Evolutionary conservation across 2,888 invertebrate genomes (phyloP), one percentile per base, ranked within the genome.

Genomic region (Aphodius granarius): DNA sequence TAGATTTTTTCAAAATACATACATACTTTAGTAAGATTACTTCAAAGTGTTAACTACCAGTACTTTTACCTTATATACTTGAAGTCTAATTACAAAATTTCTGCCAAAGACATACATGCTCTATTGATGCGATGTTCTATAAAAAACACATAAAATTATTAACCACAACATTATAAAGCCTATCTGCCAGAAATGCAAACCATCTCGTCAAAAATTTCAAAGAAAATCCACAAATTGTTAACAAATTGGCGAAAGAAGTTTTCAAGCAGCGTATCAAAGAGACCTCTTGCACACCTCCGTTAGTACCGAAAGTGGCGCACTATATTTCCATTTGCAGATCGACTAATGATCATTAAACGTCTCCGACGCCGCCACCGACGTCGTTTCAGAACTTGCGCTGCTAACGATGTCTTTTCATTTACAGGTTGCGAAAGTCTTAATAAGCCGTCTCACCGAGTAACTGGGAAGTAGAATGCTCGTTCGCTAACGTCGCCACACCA

Each of bases 401-500:
- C 68, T 68, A 68, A 68, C 68, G 68, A 68, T 68, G 68, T 68
- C 68, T 68, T 43, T 68, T 68, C 68, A 68, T 68, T 68, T 68
- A 22, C 68, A 68, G 68, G 68, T 68, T 22, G 68, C 68, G 68
- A 22, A 68, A 68, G 68, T 68, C 68, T 68, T 68, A 68, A 68
- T 68, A 20, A n/a, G 68, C 68, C 22, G 21, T 68, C 68, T 21
- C 22, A 19, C n/a, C 68, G 68, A n/a, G 21, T 22, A 68, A 21
- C 68, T 68, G 68, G 21, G 20, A 43, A 22, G 68, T 66, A 76
- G 74, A 73, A 76, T 76, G 76, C 74, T 74, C 74, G 71, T 70
- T 63, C 74, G 76, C 68, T 76, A 76, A 74, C 76, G 74, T 22
- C 68, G 21, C n/a, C 68, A n/a, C 5, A 22, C 20, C 21, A 18